A percentile compares a stretch with the other conserved stretches of the same genome.
These are phyloP conservation scores for Leucania comma DNA, from an alignment of 2,888 invertebrate genomes.

Conservation along the genomic window DNA sequence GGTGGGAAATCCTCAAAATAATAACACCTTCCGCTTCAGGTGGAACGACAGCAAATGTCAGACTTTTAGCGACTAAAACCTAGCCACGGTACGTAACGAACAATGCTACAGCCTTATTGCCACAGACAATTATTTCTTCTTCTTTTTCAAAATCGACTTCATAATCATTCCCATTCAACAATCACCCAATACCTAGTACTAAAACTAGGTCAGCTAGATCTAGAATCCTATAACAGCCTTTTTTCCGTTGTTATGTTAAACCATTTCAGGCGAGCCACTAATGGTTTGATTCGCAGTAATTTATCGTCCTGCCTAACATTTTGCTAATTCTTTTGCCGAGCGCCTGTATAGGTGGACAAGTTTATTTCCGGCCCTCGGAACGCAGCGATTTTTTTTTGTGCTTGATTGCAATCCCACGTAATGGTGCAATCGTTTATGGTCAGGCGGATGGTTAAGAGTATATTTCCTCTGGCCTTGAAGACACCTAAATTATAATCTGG, in stretches of 20 bases:
- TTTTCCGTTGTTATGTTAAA: constrained; percentile 56
- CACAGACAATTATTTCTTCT: not conserved
- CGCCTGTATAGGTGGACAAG: constrained; percentile 39
- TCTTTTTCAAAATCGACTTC: not conserved
- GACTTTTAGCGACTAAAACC: too few species aligned
- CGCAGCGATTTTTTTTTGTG: too few species aligned
- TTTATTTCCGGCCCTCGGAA: constrained; percentile 29
- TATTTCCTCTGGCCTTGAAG: too few species aligned
- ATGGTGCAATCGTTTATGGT: too few species aligned
- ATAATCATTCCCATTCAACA: not conserved
- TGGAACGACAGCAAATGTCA: too few species aligned
- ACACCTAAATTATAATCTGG: too few species aligned
- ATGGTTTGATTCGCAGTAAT: constrained; percentile 67
- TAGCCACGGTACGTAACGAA: too few species aligned
- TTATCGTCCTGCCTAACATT: constrained; percentile 60
- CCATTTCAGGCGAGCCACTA: constrained; percentile 54
- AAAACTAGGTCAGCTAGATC: constrained; percentile 34
- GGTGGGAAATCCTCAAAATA: too few species aligned
- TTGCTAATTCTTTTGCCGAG: constrained; percentile 64
- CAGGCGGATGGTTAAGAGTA: too few species aligned
- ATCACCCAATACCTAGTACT: not conserved
- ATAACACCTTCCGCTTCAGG: too few species aligned
- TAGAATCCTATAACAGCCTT: constrained; percentile 10
- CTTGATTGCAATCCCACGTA: too few species aligned
- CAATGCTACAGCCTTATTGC: too few species aligned